Base-by-base conservation (phyloP, 2,797 vertebrate species). In the Cossypha polioptera region DNA sequence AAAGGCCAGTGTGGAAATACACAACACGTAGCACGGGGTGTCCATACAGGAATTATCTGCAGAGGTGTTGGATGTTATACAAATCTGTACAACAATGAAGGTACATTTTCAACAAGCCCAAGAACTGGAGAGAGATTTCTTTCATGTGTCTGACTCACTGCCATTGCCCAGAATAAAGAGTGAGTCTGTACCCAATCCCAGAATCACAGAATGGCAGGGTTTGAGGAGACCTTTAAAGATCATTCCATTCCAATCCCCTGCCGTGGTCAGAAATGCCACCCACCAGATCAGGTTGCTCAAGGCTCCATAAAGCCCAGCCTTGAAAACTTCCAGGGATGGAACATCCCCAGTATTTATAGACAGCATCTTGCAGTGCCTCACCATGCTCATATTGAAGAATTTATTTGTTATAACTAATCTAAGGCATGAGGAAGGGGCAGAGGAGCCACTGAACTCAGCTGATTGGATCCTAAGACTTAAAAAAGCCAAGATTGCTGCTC, bases 1-100 rank as follows among this genome's bases (percentile, higher is more conserved):
- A 72, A 58, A 53, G 22, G 9, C 12, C 25, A 74, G 24, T n/a
- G 17, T 3, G 78, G 10, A 18, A 57, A 66, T 43, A 28, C 1
- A 1, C 13, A 73, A 13, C 21, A 13, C 2, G 11, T 8, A 57
- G 15, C 54, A 54, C 3, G 0, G 20, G 21, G 13, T 35, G 43
- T 51, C 58, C 16, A 11, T 4, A 5, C 13, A 54, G 13, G n/a
- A 47, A 47, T 61, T 85, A 4, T 16, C 54, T 81, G 50, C 33
- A 53, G 40, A 72, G 17, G 4, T 42, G 3, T 9, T 58, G 50
- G 63, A 18, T n/a, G 9, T 16, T 20, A 5, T 0, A 22, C 20
- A 66, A 29, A n/a, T 10, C 36, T 7, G 3, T 5, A 17, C 2
- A 4, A 16, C 15, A 72, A 13, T 16, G 26, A 50, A 72, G 5